Evolutionary conservation across 2,797 vertebrate genomes (phyloP).

Genomic region (Myripristis murdjan): DNA sequence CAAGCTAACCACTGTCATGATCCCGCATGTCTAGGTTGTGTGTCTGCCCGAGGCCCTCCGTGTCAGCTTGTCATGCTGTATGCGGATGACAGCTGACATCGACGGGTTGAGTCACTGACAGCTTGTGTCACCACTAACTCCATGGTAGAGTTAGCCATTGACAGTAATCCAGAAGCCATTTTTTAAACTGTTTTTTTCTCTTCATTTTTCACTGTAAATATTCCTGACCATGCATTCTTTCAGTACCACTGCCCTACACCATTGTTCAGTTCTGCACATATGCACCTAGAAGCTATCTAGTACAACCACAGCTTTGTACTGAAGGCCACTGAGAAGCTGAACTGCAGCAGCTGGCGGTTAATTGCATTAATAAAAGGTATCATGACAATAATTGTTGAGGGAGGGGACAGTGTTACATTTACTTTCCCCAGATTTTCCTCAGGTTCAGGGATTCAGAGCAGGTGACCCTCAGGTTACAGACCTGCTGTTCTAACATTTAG

Average conservation of each 20-base stretch:
- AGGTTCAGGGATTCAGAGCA: background rate
- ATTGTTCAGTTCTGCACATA: background rate
- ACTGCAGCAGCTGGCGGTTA: background rate
- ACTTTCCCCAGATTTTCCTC: background rate
- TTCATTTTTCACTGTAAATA: too few species aligned
- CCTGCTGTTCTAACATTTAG: background rate
- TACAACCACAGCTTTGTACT: background rate
- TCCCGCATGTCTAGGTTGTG: conserved; percentile 12
- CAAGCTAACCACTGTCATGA: conserved; percentile 3
- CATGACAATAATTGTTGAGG: background rate
- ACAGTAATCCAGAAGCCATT: conserved; percentile 7
- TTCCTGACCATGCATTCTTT: background rate
- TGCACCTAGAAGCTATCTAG: background rate
- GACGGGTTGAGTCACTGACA: conserved; percentile 50
- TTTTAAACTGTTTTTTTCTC: conserved; percentile 3
- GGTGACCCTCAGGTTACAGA: background rate
- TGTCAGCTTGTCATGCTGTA: conserved; percentile 52
- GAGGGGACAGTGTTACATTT: background rate
- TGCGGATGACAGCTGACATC: conserved; percentile 60
- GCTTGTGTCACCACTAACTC: conserved; percentile 28
- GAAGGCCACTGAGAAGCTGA: conserved; percentile 4
- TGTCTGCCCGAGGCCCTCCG: conserved; percentile 30
- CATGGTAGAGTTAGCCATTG: conserved; percentile 3
- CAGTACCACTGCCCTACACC: background rate
- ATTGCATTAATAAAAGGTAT: conserved; percentile 25